Conservation (phyloP, 2,888 invertebrate genomes). For the Eupithecia subfuscata region DNA sequence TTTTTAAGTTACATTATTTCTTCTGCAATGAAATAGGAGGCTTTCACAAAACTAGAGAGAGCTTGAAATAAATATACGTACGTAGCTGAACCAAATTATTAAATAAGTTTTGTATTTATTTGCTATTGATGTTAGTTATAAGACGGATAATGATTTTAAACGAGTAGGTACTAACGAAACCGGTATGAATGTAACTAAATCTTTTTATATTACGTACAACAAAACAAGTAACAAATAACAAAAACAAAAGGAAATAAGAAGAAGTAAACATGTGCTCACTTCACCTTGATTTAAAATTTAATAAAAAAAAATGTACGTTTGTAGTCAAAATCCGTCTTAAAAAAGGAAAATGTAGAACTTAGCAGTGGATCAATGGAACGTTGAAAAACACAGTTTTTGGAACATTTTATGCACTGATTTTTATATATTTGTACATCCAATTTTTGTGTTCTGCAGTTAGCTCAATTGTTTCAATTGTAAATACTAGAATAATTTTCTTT, state of each 20-base stretch:
- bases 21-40: constrained; percentile 10
- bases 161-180: neutral
- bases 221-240: neutral
- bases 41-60: constrained; percentile 35
- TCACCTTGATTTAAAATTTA: no score
- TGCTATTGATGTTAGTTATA: constrained; percentile 53
- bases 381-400: constrained; percentile 75
- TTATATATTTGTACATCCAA: constrained; percentile 80
- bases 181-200: neutral
- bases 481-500: no score
- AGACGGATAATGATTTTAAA: constrained; percentile 29
- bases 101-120: constrained; percentile 46
- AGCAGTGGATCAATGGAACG: constrained; percentile 62
- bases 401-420: constrained; percentile 80
- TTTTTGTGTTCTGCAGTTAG: no score
- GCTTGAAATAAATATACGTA: constrained; percentile 40
- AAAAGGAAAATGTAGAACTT: constrained; percentile 43
- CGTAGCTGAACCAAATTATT: constrained; percentile 21
- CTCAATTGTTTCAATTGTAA: no score
- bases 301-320: no score
- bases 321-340: constrained; percentile 41
- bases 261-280: neutral
- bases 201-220: neutral
- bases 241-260: neutral
- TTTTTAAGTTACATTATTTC: constrained; percentile 8